Evolutionary conservation across 2,113 vertebrate genomes (phyloP), one percentile per base, ranked within the genome.

Genomic region (Sceloporus tristichus): DNA sequence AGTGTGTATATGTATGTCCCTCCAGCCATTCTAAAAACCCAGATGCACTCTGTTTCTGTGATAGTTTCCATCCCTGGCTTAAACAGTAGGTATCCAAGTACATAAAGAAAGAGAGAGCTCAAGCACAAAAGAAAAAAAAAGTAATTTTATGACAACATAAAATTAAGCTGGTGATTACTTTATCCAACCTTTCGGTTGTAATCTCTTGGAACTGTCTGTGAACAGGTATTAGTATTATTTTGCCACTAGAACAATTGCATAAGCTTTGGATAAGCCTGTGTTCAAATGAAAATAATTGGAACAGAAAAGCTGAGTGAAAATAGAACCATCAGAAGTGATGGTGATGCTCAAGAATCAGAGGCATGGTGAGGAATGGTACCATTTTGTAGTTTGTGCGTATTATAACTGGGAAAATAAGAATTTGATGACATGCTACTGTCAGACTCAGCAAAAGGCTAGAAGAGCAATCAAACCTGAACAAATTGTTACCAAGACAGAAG

Each of bases 251-350:
- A 59, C 5, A 34, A 56, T 14, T 56, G 29, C 65, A 71, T 29
- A 80, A 38, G n/a, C n/a, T 75, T 56, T 27, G n/a, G 85, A 56
- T 79, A 48, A 70, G 48, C 29, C 25, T 23, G 79, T 80, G 74
- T 56, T 73, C 77, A 74, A 84, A 90, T 71, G 65, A 78, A 59
- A 88, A 83, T 18, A 89, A 85, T 66, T 80, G 27, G n/a, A 56
- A 48, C 25, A 9, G 3, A 70, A 68, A 66, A 85, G 11, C 79
- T 1, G 40, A 84, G n/a, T 92, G 68, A 62, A 56, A 79, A 11
- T 4, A 23, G 54, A 85, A 40, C 38, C 65, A 84, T 85, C 18
- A 82, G 62, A 88, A 83, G 29, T 59, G 75, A 82, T 62, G 77
- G n/a, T 19, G 34, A 23, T 77, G 84, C 88, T 91, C 42, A 38